phyloP scores from a whole-genome alignment of 2,888 invertebrate genomes.

The Agrochola litura region DNA sequence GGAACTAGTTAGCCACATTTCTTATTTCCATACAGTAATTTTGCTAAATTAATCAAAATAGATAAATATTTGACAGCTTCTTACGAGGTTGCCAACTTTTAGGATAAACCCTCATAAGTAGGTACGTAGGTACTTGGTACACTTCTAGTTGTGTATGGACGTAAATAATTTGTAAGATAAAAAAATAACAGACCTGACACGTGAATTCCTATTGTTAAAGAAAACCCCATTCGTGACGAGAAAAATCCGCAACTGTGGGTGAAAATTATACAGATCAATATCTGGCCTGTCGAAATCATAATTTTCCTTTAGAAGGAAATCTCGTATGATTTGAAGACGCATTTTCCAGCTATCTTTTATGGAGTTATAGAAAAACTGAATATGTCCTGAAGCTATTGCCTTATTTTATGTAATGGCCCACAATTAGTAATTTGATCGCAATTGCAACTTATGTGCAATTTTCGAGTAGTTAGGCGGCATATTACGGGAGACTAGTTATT shows the following conservation, averaged over 20 bases:
- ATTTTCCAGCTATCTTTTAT: slow-evolving; percentile 47
- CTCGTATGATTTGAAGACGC: slow-evolving; percentile 62
- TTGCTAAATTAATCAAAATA: too few relatives aligned
- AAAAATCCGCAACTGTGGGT: slow-evolving; percentile 76
- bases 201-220: slow-evolving; percentile 73
- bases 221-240: slow-evolving; percentile 78
- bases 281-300: slow-evolving; percentile 73
- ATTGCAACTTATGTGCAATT: slow-evolving; percentile 43
- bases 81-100: too few relatives aligned
- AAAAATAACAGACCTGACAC: slow-evolving; percentile 70
- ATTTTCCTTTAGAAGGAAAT: slow-evolving; percentile 69
- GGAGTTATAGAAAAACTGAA: neutral
- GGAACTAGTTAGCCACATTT: too few relatives aligned
- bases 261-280: slow-evolving; percentile 76
- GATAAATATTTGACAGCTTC: too few relatives aligned
- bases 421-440: slow-evolving; percentile 39
- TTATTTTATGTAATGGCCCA: slow-evolving; percentile 22
- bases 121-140: too few relatives aligned
- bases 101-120: too few relatives aligned
- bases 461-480: slow-evolving; percentile 17
- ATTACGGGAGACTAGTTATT: slow-evolving; percentile 22
- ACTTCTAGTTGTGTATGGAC: too few relatives aligned
- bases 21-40: too few relatives aligned
- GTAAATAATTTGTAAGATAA: too few relatives aligned
- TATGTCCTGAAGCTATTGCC: slow-evolving; percentile 12